Evolutionary conservation across 1,140 invertebrate species (phyloP).

Genomic region (Gonatopus flavifemur): DNA sequence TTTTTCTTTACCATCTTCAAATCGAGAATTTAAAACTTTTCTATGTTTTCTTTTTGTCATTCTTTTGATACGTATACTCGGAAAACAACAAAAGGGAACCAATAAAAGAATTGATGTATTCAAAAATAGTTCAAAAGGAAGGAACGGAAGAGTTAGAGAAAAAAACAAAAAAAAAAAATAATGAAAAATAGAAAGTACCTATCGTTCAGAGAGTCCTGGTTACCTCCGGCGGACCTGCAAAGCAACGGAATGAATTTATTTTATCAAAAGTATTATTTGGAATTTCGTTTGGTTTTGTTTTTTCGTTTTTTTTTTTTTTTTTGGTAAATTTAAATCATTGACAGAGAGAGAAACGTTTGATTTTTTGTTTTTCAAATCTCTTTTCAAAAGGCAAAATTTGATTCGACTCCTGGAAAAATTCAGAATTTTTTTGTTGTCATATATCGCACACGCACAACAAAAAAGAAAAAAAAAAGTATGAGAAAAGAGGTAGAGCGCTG

Average conservation of each 20-base stretch:
- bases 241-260: conserved; percentile 47
- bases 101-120: no score
- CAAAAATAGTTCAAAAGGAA: not conserved
- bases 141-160: conserved; percentile 1
- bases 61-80: conserved; percentile 1
- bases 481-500: conserved; percentile 39
- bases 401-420: conserved; percentile 51
- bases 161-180: conserved; percentile 30
- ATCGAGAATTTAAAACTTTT: conserved; percentile 5
- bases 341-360: conserved; percentile 25
- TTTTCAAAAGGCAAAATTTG: conserved; percentile 38
- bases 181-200: conserved; percentile 47
- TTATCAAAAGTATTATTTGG: conserved; percentile 28
- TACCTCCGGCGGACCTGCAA: conserved; percentile 51
- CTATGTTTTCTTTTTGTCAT: conserved; percentile 13
- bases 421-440: conserved; percentile 42
- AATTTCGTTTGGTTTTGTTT: no score
- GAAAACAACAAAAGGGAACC: no score
- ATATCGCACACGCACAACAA: no score
- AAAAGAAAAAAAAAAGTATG: conserved; percentile 26
- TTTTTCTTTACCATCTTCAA: no score
- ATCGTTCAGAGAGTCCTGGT: conserved; percentile 54
- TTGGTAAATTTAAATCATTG: conserved; percentile 14
- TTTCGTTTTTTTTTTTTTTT: no score
- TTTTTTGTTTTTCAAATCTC: conserved; percentile 25